These are phyloP conservation scores for Pinna nobilis DNA, from an alignment of 1,140 invertebrate genomes.

Conservation along the genomic window DNA sequence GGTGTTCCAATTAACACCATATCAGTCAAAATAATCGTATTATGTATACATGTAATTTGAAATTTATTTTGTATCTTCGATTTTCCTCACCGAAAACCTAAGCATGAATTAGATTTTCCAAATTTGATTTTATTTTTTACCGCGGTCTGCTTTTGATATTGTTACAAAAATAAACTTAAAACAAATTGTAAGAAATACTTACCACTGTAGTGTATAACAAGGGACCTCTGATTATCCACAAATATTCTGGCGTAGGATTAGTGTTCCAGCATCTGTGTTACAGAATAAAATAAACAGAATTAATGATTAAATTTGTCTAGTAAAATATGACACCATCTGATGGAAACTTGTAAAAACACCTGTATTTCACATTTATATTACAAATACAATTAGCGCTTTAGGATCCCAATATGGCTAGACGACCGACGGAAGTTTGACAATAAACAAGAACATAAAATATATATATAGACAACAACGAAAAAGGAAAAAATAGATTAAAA, in stretches of 20 bases:
- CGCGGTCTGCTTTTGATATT: too few relatives aligned
- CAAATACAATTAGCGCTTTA: too few relatives aligned
- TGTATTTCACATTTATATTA: slow-evolving; percentile 77
- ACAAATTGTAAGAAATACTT: slow-evolving; percentile 72
- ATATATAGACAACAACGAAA: not conserved
- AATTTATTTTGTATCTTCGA: too few relatives aligned
- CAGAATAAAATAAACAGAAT: slow-evolving; percentile 13
- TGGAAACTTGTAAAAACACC: slow-evolving; percentile 51
- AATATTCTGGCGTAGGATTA: slow-evolving; percentile 75
- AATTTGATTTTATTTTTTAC: too few relatives aligned
- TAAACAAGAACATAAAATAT: not conserved
- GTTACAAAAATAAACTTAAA: too few relatives aligned
- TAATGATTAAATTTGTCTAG: not conserved
- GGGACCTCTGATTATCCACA: slow-evolving; percentile 80
- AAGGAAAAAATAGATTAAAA: too few relatives aligned
- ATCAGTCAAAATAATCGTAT: too few relatives aligned
- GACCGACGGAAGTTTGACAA: slow-evolving; percentile 16
- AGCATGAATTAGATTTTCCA: too few relatives aligned
- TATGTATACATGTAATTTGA: too few relatives aligned
- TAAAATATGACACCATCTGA: not conserved
- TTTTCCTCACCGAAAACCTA: too few relatives aligned
- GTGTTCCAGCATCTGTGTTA: slow-evolving; percentile 82
- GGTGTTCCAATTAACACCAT: too few relatives aligned
- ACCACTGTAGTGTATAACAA: slow-evolving; percentile 81
- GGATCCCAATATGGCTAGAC: slow-evolving; percentile 70